Percentiles rank a stretch among this genome's conserved stretches.
These are phyloP conservation scores for Orthonyx spaldingii DNA, from an alignment of 2,113 vertebrate species.

Conservation along the genomic window DNA sequence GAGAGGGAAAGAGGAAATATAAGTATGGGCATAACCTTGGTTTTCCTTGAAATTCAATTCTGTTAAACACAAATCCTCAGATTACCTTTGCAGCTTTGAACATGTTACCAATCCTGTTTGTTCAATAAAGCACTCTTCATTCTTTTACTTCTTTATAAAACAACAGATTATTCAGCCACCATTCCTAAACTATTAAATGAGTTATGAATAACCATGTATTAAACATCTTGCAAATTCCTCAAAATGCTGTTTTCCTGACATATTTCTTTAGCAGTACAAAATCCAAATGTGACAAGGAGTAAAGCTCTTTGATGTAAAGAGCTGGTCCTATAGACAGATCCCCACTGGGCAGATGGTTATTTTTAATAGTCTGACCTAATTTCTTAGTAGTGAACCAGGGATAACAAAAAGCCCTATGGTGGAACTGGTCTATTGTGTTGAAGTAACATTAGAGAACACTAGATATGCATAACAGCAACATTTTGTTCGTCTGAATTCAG, in stretches of 20 bases:
- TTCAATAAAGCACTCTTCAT: background rate
- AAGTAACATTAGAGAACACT: background rate
- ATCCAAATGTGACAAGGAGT: constrained; percentile 19
- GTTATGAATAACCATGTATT: background rate
- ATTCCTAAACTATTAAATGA: background rate
- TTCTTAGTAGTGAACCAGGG: constrained; percentile 38
- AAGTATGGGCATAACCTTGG: background rate
- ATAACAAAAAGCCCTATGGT: constrained; percentile 37
- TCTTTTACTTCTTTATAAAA: background rate
- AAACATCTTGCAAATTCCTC: background rate
- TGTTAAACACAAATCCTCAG: background rate
- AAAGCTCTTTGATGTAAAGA: constrained; percentile 16
- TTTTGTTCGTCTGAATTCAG: constrained; percentile 1
- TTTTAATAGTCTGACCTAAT: constrained; percentile 71
- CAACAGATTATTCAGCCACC: background rate
- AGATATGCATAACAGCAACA: background rate
- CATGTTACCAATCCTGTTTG: background rate
- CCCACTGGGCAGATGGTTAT: constrained; percentile 51
- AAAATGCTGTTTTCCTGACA: constrained; percentile 5
- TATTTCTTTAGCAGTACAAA: background rate
- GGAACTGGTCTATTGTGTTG: background rate
- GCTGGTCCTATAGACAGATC: constrained; percentile 45
- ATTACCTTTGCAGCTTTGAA: constrained; percentile 21
- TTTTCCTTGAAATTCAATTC: constrained; percentile 44
- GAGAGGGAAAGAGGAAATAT: background rate